These are phyloP conservation scores for Tetraneura akinire DNA, from an alignment of 1,140 invertebrate species.

Conservation along the genomic window DNA sequence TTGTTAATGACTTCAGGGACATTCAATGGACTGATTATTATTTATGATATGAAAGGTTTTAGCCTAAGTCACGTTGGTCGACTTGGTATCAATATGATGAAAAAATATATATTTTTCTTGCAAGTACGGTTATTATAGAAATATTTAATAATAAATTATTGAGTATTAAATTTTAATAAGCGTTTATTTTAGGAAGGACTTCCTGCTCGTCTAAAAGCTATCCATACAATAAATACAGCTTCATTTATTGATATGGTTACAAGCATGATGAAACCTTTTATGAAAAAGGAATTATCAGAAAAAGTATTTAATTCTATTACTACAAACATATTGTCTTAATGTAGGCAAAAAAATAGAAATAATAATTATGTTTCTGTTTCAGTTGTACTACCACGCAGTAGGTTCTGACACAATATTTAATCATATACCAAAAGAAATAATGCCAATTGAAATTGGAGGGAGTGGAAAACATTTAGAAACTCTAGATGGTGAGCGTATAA, in stretches of 20 bases:
- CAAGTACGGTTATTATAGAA: conserved; percentile 51
- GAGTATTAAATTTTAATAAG: not conserved
- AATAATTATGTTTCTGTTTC: not conserved
- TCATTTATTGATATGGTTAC: conserved; percentile 54
- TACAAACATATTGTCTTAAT: too few relatives aligned
- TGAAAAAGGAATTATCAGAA: too few relatives aligned
- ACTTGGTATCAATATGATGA: conserved; percentile 41
- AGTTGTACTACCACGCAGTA: conserved; percentile 17
- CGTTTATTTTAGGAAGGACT: conserved; percentile 55
- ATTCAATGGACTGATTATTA: conserved; percentile 36
- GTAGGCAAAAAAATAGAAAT: too few relatives aligned
- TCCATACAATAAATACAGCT: conserved; percentile 53
- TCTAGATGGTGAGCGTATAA: conserved; percentile 52
- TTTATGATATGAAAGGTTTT: conserved; percentile 47
- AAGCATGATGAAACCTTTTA: conserved; percentile 53
- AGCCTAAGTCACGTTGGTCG: conserved; percentile 39
- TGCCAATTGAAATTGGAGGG: conserved; percentile 65
- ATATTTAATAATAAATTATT: not conserved
- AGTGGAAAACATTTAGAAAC: conserved; percentile 60
- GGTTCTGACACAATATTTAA: conserved; percentile 58
- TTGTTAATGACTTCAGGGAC: conserved; percentile 38
- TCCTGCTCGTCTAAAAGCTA: conserved; percentile 53
- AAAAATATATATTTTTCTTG: conserved; percentile 47
- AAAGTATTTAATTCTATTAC: conserved; percentile 51
- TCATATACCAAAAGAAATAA: conserved; percentile 60